These are phyloP conservation scores for Cottus gobio DNA, from an alignment of 2,113 vertebrate species.

Conservation along the genomic window DNA sequence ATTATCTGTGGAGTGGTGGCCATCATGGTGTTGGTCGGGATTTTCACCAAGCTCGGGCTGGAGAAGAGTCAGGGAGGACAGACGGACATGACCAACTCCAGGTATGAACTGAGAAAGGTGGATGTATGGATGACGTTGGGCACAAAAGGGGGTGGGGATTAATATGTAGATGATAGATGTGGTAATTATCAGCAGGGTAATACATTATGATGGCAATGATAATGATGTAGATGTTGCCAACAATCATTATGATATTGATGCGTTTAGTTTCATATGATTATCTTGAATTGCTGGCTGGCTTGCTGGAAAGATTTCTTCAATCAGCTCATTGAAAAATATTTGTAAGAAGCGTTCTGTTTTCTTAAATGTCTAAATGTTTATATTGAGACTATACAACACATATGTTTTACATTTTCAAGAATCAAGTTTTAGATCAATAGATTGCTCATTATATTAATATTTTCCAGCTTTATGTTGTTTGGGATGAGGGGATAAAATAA, in stretches of 20 bases:
- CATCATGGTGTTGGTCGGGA: constrained; percentile 93
- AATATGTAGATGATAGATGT: background rate
- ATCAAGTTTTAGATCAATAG: background rate
- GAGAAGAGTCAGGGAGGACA: constrained; percentile 90
- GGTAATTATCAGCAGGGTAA: background rate
- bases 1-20: constrained; percentile 95
- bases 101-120: constrained; percentile 79
- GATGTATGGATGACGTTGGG: constrained; percentile 6
- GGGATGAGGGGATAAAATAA: background rate
- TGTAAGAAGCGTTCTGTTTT: background rate
- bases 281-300: background rate
- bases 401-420: background rate
- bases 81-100: constrained; percentile 90
- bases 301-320: background rate
- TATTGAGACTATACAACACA: background rate
- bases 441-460: background rate
- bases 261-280: background rate
- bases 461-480: background rate
- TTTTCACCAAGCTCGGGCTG: constrained; percentile 92
- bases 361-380: background rate
- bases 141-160: background rate
- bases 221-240: background rate
- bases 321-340: background rate
- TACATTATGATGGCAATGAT: background rate
- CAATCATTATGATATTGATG: background rate